Conservation (phyloP, 1,140 invertebrate genomes). For the Bradysia coprophila region DNA sequence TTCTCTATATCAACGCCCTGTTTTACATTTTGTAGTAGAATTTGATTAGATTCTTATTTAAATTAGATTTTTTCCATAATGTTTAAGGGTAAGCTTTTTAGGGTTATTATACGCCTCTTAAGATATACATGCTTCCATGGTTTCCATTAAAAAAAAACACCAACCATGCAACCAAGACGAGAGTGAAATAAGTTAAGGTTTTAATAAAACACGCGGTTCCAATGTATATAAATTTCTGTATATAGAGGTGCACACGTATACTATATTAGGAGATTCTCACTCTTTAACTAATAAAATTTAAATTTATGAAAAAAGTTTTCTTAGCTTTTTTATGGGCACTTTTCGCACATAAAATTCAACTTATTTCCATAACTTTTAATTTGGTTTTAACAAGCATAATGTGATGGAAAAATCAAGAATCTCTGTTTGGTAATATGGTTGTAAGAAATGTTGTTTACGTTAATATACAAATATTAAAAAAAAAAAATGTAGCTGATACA, state of each 20-base stretch:
- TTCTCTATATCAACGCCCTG: background rate
- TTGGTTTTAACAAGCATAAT: background rate
- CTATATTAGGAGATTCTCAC: no score
- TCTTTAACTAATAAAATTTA: background rate
- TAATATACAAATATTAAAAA: no score
- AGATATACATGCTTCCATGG: background rate
- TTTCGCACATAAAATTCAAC: background rate
- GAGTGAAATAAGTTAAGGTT: no score
- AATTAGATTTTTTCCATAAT: background rate
- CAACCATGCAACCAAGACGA: no score
- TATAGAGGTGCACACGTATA: no score
- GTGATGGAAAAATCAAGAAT: background rate
- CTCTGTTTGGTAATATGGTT: no score
- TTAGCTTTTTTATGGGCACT: background rate
- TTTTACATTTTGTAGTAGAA: background rate
- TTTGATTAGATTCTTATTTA: background rate
- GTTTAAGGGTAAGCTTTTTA: background rate
- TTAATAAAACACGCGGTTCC: no score
- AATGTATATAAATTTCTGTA: no score
- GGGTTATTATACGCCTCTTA: background rate
- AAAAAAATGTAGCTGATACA: no score
- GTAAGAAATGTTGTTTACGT: no score
- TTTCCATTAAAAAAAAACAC: no score
- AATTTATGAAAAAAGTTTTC: background rate
- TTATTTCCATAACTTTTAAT: background rate